These are phyloP conservation scores for Uloborus plumipes DNA, from an alignment of 2,888 invertebrate species.

Conservation along the genomic window DNA sequence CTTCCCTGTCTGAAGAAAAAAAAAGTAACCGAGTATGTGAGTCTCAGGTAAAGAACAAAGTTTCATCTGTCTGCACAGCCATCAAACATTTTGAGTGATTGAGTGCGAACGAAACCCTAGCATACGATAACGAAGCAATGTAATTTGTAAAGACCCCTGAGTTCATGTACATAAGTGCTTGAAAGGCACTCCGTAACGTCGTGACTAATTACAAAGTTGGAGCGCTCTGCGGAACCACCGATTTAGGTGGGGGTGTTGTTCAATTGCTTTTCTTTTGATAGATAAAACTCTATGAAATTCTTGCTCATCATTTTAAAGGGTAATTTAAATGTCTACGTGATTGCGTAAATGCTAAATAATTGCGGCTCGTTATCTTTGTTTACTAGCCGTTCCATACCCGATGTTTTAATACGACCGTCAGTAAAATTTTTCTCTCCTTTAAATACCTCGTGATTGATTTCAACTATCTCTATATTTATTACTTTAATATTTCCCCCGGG, in stretches of 20 bases:
- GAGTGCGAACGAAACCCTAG: no score
- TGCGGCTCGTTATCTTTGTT: constrained; percentile 62
- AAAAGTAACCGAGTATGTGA: no score
- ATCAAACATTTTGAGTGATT: no score
- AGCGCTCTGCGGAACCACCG: constrained; percentile 10
- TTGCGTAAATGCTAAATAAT: constrained; percentile 61
- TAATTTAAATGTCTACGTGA: constrained; percentile 63
- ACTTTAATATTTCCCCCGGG: constrained; percentile 42
- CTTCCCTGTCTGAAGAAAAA: no score
- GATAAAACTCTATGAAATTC: constrained; percentile 59
- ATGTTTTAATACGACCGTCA: constrained; percentile 48
- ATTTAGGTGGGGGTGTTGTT: constrained; percentile 57
- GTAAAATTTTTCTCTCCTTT: constrained; percentile 28
- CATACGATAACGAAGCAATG: background rate
- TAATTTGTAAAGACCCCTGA: constrained; percentile 21
- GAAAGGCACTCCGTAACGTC: constrained; percentile 19
- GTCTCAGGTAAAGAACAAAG: no score
- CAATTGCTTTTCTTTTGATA: constrained; percentile 54
- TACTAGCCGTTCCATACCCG: constrained; percentile 36
- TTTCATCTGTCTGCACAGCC: no score
- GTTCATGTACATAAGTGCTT: background rate
- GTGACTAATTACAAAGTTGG: constrained; percentile 55
- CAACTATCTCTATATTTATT: constrained; percentile 58
- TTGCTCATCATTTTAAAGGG: constrained; percentile 60
- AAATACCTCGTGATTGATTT: constrained; percentile 54